phyloP scores from a whole-genome alignment of 2,113 vertebrate species.

The Chloebia gouldiae region DNA sequence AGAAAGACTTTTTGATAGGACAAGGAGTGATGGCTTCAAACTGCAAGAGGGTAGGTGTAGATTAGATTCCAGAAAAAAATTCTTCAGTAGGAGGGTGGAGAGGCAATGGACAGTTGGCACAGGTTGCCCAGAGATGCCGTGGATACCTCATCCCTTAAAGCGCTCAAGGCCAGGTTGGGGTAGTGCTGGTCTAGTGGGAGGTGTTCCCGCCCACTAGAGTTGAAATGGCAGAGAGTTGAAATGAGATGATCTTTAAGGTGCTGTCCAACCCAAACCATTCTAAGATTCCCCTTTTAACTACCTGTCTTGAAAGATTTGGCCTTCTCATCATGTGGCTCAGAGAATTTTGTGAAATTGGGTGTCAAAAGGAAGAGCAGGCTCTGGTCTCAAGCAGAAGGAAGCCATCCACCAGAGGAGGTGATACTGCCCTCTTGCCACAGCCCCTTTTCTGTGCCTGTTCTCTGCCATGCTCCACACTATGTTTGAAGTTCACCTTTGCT shows the following conservation, averaged over 20 bases:
- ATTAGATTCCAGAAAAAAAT: neutral
- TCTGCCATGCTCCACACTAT: rapidly evolving
- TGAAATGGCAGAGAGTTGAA: neutral
- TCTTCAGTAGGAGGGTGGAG: neutral
- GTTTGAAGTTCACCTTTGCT: no score
- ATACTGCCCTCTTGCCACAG: neutral
- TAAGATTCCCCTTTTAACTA: neutral
- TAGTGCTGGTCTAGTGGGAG: neutral
- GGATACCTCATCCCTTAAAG: neutral
- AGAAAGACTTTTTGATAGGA: neutral
- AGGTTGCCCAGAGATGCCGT: neutral
- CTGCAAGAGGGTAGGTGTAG: neutral
- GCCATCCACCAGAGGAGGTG: rapidly evolving
- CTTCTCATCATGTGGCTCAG: neutral
- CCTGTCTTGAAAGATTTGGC: neutral
- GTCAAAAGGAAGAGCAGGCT: neutral
- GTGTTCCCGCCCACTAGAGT: neutral
- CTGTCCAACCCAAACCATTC: neutral
- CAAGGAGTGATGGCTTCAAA: neutral
- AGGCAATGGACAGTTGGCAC: neutral
- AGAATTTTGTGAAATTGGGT: neutral
- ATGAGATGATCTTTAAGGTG: neutral
- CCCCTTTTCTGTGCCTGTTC: neutral
- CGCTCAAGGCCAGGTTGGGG: neutral
- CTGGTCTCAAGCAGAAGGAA: neutral